Evolutionary conservation across 1,140 invertebrate species (phyloP).

Genomic region (Neelides sp.): DNA sequence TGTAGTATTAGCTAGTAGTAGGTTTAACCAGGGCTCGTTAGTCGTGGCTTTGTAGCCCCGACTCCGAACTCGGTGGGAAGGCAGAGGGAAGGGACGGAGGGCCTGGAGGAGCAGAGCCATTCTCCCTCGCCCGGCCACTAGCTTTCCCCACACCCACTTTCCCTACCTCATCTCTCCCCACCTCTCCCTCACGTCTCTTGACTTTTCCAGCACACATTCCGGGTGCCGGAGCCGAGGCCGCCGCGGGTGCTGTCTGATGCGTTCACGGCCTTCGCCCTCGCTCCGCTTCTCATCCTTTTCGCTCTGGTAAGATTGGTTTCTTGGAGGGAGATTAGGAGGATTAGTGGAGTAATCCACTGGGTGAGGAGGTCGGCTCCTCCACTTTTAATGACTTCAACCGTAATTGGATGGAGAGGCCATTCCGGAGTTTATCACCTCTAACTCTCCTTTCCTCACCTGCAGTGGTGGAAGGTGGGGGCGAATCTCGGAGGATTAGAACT

Average conservation of each 20-base stretch:
- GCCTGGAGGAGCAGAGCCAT: neutral
- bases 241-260: constrained; percentile 72
- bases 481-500: constrained; percentile 76
- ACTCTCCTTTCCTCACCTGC: constrained; percentile 33
- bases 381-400: constrained; percentile 1
- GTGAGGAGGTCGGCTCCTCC: neutral
- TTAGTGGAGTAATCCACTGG: neutral
- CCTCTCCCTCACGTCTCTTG: constrained; percentile 10
- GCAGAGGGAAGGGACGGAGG: neutral
- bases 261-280: constrained; percentile 69
- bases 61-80: constrained; percentile 4
- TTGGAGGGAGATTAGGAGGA: neutral
- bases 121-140: neutral
- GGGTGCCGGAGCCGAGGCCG: constrained; percentile 80
- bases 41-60: constrained; percentile 8
- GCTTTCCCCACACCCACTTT: constrained; percentile 14
- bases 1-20: neutral
- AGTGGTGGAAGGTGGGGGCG: constrained; percentile 77
- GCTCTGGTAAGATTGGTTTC: constrained; percentile 47
- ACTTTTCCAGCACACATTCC: constrained; percentile 68
- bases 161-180: constrained; percentile 14
- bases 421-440: constrained; percentile 5
- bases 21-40: constrained; percentile 26
- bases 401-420: constrained; percentile 11
- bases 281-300: constrained; percentile 71